Percentiles rank a stretch among this genome's conserved stretches.
These are phyloP conservation scores for Rhinichthys osculus DNA, from an alignment of 2,797 vertebrate species.

Conservation along the genomic window DNA sequence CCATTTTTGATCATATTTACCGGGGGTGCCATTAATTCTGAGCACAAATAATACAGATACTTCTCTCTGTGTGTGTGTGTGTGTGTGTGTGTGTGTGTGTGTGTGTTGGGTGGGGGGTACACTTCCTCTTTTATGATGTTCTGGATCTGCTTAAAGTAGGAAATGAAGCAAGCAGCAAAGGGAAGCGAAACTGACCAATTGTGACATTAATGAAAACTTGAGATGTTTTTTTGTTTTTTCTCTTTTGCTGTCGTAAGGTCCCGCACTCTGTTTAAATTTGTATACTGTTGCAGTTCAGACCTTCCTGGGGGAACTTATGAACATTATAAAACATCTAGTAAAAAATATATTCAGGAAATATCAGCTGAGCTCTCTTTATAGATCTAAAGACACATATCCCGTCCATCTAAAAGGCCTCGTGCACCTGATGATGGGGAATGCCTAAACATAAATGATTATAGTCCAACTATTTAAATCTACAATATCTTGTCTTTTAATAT, in stretches of 20 bases:
- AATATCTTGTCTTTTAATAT: neutral
- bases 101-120: neutral
- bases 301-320: neutral
- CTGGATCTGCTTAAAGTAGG: conserved; percentile 39
- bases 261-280: neutral
- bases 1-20: no score
- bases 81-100: neutral
- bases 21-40: no score
- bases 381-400: neutral
- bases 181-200: conserved; percentile 58
- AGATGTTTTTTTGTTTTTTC: neutral
- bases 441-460: neutral
- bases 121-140: conserved; percentile 52
- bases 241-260: neutral
- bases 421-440: no score
- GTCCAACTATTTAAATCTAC: neutral
- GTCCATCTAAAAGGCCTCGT: neutral
- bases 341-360: neutral
- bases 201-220: conserved; percentile 29
- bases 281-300: neutral
- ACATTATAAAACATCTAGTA: neutral
- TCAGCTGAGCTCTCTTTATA: neutral
- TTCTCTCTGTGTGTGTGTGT: no score
- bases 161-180: conserved; percentile 49
- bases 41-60: no score